phyloP scores from a whole-genome alignment of 1,140 invertebrate species.

The Apis laboriosa region DNA sequence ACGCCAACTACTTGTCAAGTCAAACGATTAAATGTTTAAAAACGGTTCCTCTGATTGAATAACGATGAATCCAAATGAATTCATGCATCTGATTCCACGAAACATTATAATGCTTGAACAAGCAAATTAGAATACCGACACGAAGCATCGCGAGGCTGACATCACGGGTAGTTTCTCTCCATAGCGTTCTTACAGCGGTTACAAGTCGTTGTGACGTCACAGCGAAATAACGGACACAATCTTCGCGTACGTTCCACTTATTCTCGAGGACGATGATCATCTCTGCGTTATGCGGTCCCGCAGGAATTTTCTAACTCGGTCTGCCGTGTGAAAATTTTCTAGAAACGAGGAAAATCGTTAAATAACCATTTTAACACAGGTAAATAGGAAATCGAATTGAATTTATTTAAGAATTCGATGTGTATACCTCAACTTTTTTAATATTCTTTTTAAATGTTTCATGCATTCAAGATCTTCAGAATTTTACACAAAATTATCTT shows the following conservation, averaged over 20 bases:
- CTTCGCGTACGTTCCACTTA: conserved; percentile 66
- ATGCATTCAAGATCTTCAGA: neutral
- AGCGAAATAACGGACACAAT: conserved; percentile 69
- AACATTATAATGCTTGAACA: neutral
- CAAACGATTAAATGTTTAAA: neutral
- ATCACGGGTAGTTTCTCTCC: conserved; percentile 14
- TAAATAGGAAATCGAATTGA: neutral
- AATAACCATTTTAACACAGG: too few species aligned
- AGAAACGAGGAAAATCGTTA: neutral
- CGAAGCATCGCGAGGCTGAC: conserved; percentile 34
- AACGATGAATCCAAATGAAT: neutral
- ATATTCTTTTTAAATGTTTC: neutral
- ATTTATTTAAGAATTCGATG: too few species aligned
- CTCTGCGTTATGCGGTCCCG: neutral
- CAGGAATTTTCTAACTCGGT: conserved; percentile 22
- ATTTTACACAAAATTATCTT: neutral
- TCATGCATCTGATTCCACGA: neutral
- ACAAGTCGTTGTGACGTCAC: conserved; percentile 63
- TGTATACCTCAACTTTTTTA: too few species aligned
- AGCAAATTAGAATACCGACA: conserved; percentile 37
- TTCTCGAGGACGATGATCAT: conserved; percentile 34
- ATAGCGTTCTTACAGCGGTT: conserved; percentile 50
- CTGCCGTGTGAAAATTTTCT: neutral
- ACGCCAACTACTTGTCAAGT: neutral
- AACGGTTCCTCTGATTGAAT: neutral